A percentile compares a stretch with the other conserved stretches of the same genome.
phyloP scores from a whole-genome alignment of 2,888 invertebrate species.

The Synanthedon tipuliformis region DNA sequence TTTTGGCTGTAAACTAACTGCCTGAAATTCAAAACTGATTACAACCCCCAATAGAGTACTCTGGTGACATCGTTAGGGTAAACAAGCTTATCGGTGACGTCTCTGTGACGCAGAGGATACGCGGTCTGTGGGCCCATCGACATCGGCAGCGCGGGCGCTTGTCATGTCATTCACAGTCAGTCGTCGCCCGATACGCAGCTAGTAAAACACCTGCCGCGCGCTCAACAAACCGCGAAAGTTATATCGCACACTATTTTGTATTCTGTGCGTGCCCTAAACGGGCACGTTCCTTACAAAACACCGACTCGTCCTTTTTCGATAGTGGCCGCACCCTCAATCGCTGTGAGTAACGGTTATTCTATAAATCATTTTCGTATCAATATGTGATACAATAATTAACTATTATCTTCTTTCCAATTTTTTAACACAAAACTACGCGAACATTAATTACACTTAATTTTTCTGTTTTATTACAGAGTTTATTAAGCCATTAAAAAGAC shows the following conservation, averaged over 20 bases:
- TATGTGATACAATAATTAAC: too few relatives aligned
- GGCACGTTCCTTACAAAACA: constrained; percentile 35
- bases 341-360: not conserved
- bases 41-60: not conserved
- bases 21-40: too few relatives aligned
- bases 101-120: constrained; percentile 17
- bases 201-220: constrained; percentile 37
- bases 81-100: constrained; percentile 15
- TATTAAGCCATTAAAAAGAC: too few relatives aligned
- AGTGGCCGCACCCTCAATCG: constrained; percentile 17
- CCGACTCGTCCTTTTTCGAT: constrained; percentile 28
- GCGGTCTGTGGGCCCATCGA: constrained; percentile 3
- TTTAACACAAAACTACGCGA: too few relatives aligned
- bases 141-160: constrained; percentile 16
- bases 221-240: constrained; percentile 43
- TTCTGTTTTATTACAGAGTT: too few relatives aligned
- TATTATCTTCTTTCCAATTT: too few relatives aligned
- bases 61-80: not conserved
- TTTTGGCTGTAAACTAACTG: too few relatives aligned
- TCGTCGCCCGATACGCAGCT: constrained; percentile 37
- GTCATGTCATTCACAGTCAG: constrained; percentile 16
- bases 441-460: too few relatives aligned
- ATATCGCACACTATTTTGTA: constrained; percentile 42
- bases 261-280: constrained; percentile 37
- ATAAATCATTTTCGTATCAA: too few relatives aligned